These are phyloP conservation scores for Papilio dardanus DNA, from an alignment of 1,140 invertebrate genomes.

Conservation along the genomic window DNA sequence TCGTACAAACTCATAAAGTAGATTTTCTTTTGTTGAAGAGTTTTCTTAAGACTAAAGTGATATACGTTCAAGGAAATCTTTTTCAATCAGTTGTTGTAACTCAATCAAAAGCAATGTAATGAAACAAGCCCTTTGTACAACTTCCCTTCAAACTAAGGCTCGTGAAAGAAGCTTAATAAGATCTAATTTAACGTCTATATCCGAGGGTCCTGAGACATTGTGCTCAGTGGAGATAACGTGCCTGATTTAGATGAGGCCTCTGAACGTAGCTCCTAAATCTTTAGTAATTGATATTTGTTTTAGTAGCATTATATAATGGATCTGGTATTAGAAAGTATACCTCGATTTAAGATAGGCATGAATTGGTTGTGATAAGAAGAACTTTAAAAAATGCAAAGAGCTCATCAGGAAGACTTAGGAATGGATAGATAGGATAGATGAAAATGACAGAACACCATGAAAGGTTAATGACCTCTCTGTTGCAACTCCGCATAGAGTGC, in stretches of 20 bases:
- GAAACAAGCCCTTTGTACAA: neutral
- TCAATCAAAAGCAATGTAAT: neutral
- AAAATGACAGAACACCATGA: no score
- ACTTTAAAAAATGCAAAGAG: no score
- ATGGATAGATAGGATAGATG: no score
- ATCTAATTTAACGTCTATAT: neutral
- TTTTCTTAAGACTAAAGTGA: neutral
- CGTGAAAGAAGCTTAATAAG: slow-evolving; percentile 8
- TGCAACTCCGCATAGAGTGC: no score
- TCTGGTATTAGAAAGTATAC: neutral
- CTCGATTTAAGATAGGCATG: no score
- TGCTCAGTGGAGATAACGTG: slow-evolving; percentile 6
- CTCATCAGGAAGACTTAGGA: no score
- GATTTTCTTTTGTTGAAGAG: neutral
- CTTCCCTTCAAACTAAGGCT: neutral
- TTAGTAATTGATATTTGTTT: neutral
- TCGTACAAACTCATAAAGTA: no score
- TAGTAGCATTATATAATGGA: neutral
- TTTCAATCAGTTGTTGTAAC: neutral
- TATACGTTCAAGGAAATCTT: neutral
- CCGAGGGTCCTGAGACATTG: neutral
- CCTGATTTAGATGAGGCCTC: neutral
- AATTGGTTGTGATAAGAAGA: no score
- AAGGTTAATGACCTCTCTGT: no score
- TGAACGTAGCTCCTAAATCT: neutral